Base-by-base conservation (phyloP, 1,140 invertebrate genomes). In the Medauroidea extradentata region DNA sequence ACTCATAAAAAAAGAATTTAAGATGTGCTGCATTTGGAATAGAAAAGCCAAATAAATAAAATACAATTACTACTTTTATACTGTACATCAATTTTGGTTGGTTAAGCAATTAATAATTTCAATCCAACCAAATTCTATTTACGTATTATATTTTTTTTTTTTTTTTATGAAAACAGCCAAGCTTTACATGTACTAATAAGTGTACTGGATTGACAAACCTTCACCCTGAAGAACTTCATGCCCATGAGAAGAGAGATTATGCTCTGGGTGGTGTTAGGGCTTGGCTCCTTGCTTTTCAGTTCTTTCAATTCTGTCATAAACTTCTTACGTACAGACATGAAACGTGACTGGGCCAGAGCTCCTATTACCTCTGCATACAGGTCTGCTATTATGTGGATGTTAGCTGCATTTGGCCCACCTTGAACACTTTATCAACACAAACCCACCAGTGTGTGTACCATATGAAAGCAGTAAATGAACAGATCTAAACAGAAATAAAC, bases 181-280 rank as follows among this genome's bases (percentile, higher is more conserved):
- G n/a, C n/a, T n/a, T n/a, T n/a, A n/a, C n/a, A n/a, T n/a, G n/a
- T n/a, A n/a, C n/a, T n/a, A n/a, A 34, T 34, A 11, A 34, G 29
- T 34, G 29, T 7, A 11, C 11, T 11, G 11, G 55, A 11, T 13
- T 24, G 42, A 62, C 55, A 61, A 69, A 89, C 87, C 78, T 93
- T 93, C 5, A 93, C 87, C 59, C 96, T 81, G 74, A 99, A 99
- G 78, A 99, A 99, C 80, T 99, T 99, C 93, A 99, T 99, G 55
- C 97, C 96, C 94, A 99, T 99, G 11, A 99, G 75, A 27, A 99
- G 79, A 27, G 93, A 96, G 63, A 99, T 99, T 59, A 99, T 98
- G 70, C 91, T 93, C 67, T 98, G 94, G 0, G 93, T 94, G 14
- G 89, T 94, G 66, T 90, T 85, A 0, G 93, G 87, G 19, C 88